A percentile compares a stretch with the other conserved stretches of the same genome.
These are phyloP conservation scores for Eupithecia exiguata DNA, from an alignment of 2,888 invertebrate species.

Conservation along the genomic window DNA sequence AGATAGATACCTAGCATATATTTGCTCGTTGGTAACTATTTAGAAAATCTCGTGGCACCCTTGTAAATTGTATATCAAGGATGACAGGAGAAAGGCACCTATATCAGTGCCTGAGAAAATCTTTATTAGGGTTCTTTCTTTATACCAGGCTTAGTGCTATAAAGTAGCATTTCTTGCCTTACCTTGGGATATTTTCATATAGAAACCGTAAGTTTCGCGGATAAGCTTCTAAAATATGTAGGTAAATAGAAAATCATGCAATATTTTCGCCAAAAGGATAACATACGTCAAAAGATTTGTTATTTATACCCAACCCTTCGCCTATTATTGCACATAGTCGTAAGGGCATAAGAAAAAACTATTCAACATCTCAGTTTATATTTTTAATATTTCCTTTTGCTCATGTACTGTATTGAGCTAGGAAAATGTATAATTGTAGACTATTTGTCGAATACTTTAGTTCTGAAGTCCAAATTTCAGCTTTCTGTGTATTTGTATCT, in stretches of 20 bases:
- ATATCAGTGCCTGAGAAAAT: slow-evolving; percentile 53
- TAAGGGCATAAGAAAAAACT: neutral
- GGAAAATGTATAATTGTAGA: neutral
- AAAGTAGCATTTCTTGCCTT: slow-evolving; percentile 27
- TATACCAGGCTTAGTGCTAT: slow-evolving; percentile 45
- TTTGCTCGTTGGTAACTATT: neutral
- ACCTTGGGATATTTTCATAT: slow-evolving; percentile 10
- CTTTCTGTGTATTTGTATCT: slow-evolving; percentile 6
- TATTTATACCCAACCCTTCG: neutral
- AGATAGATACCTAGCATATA: neutral
- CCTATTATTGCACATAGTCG: neutral
- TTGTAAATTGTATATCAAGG: slow-evolving; percentile 53
- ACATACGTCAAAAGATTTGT: neutral
- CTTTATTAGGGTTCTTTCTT: slow-evolving; percentile 35
- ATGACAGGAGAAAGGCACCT: slow-evolving; percentile 50
- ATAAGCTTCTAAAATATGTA: slow-evolving; percentile 2
- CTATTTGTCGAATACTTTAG: neutral
- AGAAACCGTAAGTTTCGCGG: slow-evolving; percentile 5
- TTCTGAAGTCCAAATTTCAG: neutral
- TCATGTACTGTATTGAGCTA: neutral
- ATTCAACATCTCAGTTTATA: no score
- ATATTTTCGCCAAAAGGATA: neutral
- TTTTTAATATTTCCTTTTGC: neutral
- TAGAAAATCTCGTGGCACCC: neutral
- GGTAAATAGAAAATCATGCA: neutral